Evolutionary conservation across 2,888 invertebrate species (phyloP), one percentile per base, ranked within the genome.

Genomic region (Hypercompe scribonia): DNA sequence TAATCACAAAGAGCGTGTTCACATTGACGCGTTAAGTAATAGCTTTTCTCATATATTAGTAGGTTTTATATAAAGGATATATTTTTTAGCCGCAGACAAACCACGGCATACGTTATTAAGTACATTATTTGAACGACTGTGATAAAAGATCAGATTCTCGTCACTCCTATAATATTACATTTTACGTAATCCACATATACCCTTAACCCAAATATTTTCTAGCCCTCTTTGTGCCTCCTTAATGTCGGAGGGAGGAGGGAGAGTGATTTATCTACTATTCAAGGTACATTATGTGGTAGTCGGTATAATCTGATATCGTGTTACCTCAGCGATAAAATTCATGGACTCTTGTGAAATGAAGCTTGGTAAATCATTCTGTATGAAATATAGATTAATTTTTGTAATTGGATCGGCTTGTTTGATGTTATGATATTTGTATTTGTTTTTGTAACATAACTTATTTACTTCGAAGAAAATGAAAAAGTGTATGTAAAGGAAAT

Each of bases 191-290:
- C 78, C 77, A 58, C 69, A 77, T 73, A 77, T 81, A 78, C 81
- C 83, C 84, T 84, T 86, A 87, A 87, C 87, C 88, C 86, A 87
- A 89, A 89, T 88, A 88, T 88, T 86, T 88, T 85, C 84, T 81
- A 83, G 82, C 82, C 84, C 84, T 84, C 85, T 84, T 81, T 80
- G 81, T 80, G 81, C 83, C 83, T 83, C 82, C 75, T 83, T 88
- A 88, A 87, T 87, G 89, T 86, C 80, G 82, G 81, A 78, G 78
- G 81, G 86, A 74, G 84, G 81, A 71, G 74, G 72, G 74, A 78
- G 86, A 73, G 86, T 90, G 90, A 91, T 91, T 90, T 91, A 91
- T 91, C 83, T 88, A 89, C 88, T 86, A 87, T 89, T 88, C 88
- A 88, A 86, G 87, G 88, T 89, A 87, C 81, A 88, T 88, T 88